These are phyloP conservation scores for Danaus chrysippus DNA, from an alignment of 2,888 invertebrate species.

Conservation along the genomic window DNA sequence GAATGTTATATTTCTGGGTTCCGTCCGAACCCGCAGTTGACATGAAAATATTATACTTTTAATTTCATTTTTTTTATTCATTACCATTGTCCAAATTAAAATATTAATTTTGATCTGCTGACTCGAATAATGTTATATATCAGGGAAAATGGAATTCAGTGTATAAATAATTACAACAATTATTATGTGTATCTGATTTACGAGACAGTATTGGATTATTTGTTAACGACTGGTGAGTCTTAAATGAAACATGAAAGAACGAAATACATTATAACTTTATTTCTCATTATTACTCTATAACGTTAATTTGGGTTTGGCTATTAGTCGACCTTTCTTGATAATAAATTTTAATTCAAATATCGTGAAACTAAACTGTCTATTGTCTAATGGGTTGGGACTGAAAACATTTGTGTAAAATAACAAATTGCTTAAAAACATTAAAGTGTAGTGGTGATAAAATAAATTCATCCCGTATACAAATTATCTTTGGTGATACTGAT, in stretches of 20 bases:
- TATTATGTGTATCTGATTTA: neutral
- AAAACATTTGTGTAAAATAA: slow-evolving; percentile 6
- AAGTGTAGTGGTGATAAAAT: slow-evolving; percentile 6
- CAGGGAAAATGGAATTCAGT: too few relatives aligned
- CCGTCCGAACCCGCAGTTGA: too few relatives aligned
- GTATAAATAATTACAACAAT: too few relatives aligned
- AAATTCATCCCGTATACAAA: neutral
- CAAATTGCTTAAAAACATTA: neutral
- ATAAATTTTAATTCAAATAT: slow-evolving; percentile 51
- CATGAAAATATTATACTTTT: too few relatives aligned
- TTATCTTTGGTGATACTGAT: too few relatives aligned
- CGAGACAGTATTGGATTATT: slow-evolving; percentile 11
- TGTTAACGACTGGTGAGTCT: slow-evolving; percentile 24
- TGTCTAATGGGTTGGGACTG: slow-evolving; percentile 10
- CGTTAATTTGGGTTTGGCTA: slow-evolving; percentile 45
- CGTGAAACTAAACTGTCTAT: slow-evolving; percentile 22
- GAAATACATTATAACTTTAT: slow-evolving; percentile 47
- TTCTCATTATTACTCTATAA: slow-evolving; percentile 51
- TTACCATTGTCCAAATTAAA: too few relatives aligned
- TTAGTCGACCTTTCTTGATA: slow-evolving; percentile 49
- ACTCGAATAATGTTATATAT: too few relatives aligned
- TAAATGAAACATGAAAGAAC: slow-evolving; percentile 39
- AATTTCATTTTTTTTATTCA: too few relatives aligned
- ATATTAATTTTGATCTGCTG: too few relatives aligned
- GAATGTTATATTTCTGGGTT: too few relatives aligned